Evolutionary conservation across 2,797 vertebrate genomes (phyloP).

Genomic region (Gambelia wislizenii): DNA sequence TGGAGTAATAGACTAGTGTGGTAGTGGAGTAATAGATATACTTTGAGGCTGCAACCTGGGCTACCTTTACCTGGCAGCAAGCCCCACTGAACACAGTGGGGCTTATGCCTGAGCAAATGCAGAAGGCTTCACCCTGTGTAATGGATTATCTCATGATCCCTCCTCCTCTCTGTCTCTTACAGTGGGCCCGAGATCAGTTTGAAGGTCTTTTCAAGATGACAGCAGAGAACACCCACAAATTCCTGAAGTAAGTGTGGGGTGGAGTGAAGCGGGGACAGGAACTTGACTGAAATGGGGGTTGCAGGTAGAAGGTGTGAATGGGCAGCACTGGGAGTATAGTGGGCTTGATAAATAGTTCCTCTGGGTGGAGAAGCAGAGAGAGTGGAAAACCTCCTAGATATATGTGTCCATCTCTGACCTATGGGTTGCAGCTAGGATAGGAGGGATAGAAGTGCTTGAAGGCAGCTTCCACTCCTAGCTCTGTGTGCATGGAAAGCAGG

Average conservation of each 20-base stretch:
- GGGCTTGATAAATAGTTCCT: neutral
- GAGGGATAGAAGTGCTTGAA: neutral
- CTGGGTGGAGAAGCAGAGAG: neutral
- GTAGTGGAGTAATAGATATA: too few species aligned
- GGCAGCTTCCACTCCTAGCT: neutral
- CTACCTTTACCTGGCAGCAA: neutral
- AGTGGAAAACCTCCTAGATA: neutral
- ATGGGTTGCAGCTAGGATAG: neutral
- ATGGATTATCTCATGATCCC: neutral
- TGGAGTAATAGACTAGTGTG: too few species aligned
- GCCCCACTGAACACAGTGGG: neutral
- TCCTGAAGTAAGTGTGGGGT: constrained; percentile 79
- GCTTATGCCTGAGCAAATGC: neutral
- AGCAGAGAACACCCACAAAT: constrained; percentile 83
- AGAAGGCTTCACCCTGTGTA: neutral
- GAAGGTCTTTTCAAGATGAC: constrained; percentile 87
- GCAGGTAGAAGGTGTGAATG: rapidly evolving
- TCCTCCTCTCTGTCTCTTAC: constrained; percentile 17
- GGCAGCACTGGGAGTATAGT: neutral
- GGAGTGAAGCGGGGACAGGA: constrained; percentile 37
- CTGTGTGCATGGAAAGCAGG: neutral
- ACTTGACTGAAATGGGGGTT: neutral
- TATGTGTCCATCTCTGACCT: neutral
- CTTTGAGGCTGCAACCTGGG: neutral
- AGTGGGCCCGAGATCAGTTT: constrained; percentile 94